Conservation (phyloP, 53 echinoderm and acorn worm genomes). For the Crossaster papposus region DNA sequence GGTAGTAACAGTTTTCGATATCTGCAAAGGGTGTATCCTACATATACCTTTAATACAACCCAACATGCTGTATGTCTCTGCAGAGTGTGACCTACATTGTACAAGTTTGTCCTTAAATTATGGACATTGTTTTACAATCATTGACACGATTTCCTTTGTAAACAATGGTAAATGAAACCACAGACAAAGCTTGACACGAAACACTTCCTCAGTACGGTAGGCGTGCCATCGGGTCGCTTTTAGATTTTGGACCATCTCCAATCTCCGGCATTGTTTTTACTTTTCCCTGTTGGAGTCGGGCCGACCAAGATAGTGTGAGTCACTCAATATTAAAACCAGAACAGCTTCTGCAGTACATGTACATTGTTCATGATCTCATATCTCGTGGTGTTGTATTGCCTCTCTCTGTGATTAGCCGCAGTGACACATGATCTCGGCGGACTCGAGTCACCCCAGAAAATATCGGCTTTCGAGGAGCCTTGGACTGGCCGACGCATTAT, state of each 20-base stretch:
- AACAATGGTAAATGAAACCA: neutral
- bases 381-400: neutral
- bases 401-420: neutral
- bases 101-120: too few species aligned
- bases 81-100: neutral
- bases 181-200: neutral
- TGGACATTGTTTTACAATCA: neutral
- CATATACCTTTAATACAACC: too few species aligned
- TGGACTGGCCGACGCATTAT: neutral
- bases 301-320: neutral
- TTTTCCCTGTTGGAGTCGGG: neutral
- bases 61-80: neutral
- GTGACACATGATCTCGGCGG: neutral
- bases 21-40: too few species aligned
- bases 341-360: too few species aligned
- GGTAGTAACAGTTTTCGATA: too few species aligned
- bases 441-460: constrained; percentile 2
- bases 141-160: neutral
- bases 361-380: neutral
- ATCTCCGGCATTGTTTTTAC: neutral
- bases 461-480: neutral
- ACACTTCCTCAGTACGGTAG: neutral
- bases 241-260: neutral
- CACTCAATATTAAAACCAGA: neutral
- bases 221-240: neutral